Percentiles rank a stretch among this genome's conserved stretches.
phyloP scores from a whole-genome alignment of 1,140 invertebrate species.

The Drosophila miranda region DNA sequence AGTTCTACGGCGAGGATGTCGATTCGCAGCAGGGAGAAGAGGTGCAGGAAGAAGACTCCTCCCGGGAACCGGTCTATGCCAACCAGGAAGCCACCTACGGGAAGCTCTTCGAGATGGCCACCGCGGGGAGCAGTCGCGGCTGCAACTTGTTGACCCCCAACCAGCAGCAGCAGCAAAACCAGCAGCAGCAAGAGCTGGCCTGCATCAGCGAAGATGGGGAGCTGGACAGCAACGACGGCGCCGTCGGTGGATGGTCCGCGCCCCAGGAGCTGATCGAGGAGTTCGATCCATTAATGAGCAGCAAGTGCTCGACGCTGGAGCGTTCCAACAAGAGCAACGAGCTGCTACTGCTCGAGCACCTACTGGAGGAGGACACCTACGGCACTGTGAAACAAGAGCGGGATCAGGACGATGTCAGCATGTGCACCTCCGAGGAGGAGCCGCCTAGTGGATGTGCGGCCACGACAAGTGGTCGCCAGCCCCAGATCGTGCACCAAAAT shows the following conservation, averaged over 20 bases:
- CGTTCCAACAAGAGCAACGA: constrained; percentile 77
- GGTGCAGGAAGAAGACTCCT: constrained; percentile 26
- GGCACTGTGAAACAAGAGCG: constrained; percentile 63
- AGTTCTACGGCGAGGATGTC: constrained; percentile 58
- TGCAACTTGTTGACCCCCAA: constrained; percentile 51
- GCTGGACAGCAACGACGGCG: constrained; percentile 56
- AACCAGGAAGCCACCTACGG: constrained; percentile 79
- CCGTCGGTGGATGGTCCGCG: constrained; percentile 54
- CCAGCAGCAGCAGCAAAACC: neutral
- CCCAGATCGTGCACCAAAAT: too few species aligned
- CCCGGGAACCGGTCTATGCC: constrained; percentile 73
- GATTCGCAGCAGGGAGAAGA: constrained; percentile 3
- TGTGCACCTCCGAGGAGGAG: constrained; percentile 76
- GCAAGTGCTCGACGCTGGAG: constrained; percentile 57
- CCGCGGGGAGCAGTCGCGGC: constrained; percentile 40
- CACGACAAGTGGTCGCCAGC: constrained; percentile 8
- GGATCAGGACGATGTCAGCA: constrained; percentile 73
- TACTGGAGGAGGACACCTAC: constrained; percentile 80
- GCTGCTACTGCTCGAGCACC: constrained; percentile 72
- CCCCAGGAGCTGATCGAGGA: constrained; percentile 69
- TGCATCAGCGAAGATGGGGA: constrained; percentile 62
- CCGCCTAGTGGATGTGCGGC: constrained; percentile 5
- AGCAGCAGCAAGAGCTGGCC: constrained; percentile 40
- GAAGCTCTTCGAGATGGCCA: constrained; percentile 74
- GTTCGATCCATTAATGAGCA: constrained; percentile 69